Base-by-base conservation (phyloP, 2,113 vertebrate species). In the Trochalopteron elliotii region DNA sequence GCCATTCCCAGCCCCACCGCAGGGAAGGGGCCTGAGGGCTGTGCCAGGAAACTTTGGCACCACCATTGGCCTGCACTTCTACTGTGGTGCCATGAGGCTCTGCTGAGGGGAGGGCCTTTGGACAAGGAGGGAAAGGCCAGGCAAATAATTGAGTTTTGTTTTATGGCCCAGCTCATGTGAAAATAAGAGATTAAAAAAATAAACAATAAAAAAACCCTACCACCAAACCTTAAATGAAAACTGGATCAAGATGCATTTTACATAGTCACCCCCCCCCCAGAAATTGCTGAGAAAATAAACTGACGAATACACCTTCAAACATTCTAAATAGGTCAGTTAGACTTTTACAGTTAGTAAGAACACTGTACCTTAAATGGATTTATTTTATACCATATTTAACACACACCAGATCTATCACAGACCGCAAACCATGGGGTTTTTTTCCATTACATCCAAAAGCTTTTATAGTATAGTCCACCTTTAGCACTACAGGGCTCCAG, bases 21-120 rank as follows among this genome's bases (percentile, higher is more conserved):
- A 25, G 33, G 28, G 31, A 79, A 47, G 14, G 52, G 17, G 6
- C 10, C 42, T 6, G 44, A 69, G 56, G 56, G 40, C 33, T 23
- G 19, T 19, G 31, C 13, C 13, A 28, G 15, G 71, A 23, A 15
- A 3, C 42, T 4, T 2, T 23, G 53, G 16, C 42, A 7, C 24
- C 0, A 0, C 9, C 11, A 10, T 0, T 3, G 23, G 21, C 1
- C 1, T 8, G 14, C 40, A 2, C 55, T 16, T 3, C 49, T 33
- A 12, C 4, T 1, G 0, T 2, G 7, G 1, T 9, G 24, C 45
- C 31, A 4, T 1, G 3, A 17, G 28, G 20, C 47, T 30, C 15
- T 40, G 7, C 21, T 18, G 28, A 68, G n/a, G 42, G 25, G 17
- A 61, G 10, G 10, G 53, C 33, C 33, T 37, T 22, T 13, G 10